These are phyloP conservation scores for Linnaemya vulpina DNA, from an alignment of 2,888 invertebrate genomes.

Conservation along the genomic window DNA sequence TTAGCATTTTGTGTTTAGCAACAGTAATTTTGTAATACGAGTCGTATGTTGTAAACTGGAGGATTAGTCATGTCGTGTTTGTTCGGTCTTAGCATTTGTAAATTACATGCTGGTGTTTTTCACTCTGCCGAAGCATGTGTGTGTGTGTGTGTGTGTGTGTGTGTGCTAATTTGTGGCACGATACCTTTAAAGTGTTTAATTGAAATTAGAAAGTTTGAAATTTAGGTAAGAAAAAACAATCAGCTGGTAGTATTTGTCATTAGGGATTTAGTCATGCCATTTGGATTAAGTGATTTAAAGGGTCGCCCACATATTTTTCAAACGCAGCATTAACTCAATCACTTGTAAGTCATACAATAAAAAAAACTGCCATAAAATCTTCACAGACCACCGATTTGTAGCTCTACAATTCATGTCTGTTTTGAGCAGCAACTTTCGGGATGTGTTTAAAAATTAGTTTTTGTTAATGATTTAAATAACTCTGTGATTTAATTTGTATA, in stretches of 20 bases:
- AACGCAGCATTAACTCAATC: too few species aligned
- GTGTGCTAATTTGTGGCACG: constrained; percentile 28
- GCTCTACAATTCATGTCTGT: too few species aligned
- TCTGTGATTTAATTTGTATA: too few species aligned
- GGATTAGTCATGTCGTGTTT: constrained; percentile 69
- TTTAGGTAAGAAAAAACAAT: not conserved
- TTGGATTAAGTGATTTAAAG: not conserved
- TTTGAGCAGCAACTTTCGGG: too few species aligned
- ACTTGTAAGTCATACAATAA: too few species aligned
- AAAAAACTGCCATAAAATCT: too few species aligned
- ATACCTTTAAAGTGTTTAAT: constrained; percentile 29
- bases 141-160: too few species aligned
- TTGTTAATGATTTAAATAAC: too few species aligned
- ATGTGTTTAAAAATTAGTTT: too few species aligned
- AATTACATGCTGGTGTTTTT: constrained; percentile 50
- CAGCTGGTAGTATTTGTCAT: constrained; percentile 9
- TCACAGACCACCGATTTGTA: too few species aligned
- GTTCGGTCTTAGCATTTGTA: constrained; percentile 64
- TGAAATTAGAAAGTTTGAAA: constrained; percentile 29
- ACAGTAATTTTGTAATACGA: constrained; percentile 57
- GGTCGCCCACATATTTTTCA: not conserved
- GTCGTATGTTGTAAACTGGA: constrained; percentile 57
- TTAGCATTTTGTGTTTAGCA: constrained; percentile 47
- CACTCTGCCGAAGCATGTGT: not conserved
- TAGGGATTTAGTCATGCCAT: not conserved